phyloP scores from a whole-genome alignment of 2,797 vertebrate genomes.

The Takifugu rubripes region DNA sequence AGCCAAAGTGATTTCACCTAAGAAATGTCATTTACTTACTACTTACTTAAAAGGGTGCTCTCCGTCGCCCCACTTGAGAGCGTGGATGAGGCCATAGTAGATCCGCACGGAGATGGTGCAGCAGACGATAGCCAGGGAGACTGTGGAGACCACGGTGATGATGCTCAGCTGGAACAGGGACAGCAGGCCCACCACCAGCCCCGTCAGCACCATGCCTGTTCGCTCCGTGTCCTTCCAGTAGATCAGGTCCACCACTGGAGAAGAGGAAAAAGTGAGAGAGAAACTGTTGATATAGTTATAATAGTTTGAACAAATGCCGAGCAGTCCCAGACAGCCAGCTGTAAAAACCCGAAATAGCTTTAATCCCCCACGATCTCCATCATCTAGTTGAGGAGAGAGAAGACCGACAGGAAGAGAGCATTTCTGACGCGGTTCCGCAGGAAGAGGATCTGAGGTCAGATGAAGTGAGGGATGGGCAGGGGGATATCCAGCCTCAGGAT shows the following conservation, averaged over 20 bases:
- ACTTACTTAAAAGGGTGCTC: slow-evolving; percentile 84
- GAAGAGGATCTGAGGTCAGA: slow-evolving; percentile 4
- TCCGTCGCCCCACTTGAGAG: slow-evolving; percentile 79
- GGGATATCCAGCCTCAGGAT: slow-evolving; percentile 26
- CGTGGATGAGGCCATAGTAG: slow-evolving; percentile 80
- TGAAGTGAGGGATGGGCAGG: slow-evolving; percentile 1
- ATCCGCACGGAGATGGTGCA: slow-evolving; percentile 84
- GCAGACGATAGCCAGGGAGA: slow-evolving; percentile 80
- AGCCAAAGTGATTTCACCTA: too few species aligned
- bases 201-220: slow-evolving; percentile 82
- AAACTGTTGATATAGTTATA: too few species aligned
- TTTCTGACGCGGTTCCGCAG: background rate
- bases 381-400: background rate
- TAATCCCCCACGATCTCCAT: slow-evolving; percentile 1
- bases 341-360: too few species aligned
- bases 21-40: too few species aligned
- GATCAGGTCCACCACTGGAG: slow-evolving; percentile 82
- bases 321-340: too few species aligned
- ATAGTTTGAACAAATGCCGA: too few species aligned
- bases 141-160: slow-evolving; percentile 82
- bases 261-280: background rate
- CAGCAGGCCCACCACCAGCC: slow-evolving; percentile 83
- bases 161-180: slow-evolving; percentile 90
- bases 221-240: slow-evolving; percentile 86
- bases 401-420: slow-evolving; percentile 4